A percentile compares a stretch with the other conserved stretches of the same genome.
Evolutionary conservation across 1,140 invertebrate species (phyloP).

Genomic region (Brachionus paranguensis): DNA sequence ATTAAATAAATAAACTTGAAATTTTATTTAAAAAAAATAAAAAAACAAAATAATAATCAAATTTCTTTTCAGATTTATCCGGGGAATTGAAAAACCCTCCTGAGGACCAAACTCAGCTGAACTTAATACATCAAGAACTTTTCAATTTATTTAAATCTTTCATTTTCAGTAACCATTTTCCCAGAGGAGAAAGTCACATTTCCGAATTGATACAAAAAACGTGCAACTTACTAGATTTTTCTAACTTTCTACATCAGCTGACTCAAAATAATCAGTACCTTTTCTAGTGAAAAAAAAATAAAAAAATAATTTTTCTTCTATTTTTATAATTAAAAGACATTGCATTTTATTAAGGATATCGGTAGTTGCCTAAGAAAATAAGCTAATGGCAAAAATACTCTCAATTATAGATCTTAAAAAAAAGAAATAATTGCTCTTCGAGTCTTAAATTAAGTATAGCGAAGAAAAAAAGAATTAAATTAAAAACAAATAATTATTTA

Average conservation of each 20-base stretch:
- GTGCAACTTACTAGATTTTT: not conserved
- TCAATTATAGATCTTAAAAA: not conserved
- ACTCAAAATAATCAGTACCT: too few species aligned
- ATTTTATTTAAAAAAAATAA: not conserved
- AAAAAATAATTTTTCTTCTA: not conserved
- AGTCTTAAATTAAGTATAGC: not conserved
- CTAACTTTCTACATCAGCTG: not conserved
- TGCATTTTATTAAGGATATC: not conserved
- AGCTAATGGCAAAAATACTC: not conserved
- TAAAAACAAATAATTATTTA: not conserved
- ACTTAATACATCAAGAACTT: not conserved
- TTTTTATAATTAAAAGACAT: not conserved
- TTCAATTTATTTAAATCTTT: not conserved
- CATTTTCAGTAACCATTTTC: not conserved
- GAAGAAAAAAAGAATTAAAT: not conserved
- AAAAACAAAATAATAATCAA: not conserved
- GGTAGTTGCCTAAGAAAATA: not conserved
- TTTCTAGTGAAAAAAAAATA: not conserved
- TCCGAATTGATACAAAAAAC: not conserved
- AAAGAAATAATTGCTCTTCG: not conserved
- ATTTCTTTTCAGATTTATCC: not conserved
- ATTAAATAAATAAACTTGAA: not conserved
- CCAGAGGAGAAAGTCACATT: too few species aligned
- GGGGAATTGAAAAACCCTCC: not conserved
- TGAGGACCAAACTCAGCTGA: too few species aligned